Evolutionary conservation across 2,113 vertebrate species (phyloP).

Genomic region (Colistium nudipinnis): DNA sequence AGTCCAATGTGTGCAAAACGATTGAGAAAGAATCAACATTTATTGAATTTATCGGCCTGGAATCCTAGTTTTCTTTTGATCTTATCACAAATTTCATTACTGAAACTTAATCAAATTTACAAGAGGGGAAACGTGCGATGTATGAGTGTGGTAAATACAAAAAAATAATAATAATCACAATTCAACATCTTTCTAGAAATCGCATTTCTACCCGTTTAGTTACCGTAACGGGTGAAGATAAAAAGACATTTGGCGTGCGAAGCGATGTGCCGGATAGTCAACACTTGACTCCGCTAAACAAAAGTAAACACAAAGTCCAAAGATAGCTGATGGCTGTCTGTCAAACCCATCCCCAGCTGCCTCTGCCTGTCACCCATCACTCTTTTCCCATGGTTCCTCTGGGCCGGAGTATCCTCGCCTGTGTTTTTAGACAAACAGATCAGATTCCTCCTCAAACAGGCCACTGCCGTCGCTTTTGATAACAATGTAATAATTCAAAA

Average conservation of each 20-base stretch:
- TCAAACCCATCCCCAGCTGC: conserved; percentile 84
- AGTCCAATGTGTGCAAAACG: conserved; percentile 74
- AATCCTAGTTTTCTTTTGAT: conserved; percentile 79
- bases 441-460: conserved; percentile 98
- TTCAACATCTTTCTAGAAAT: conserved; percentile 6
- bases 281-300: conserved; percentile 48
- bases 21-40: conserved; percentile 72
- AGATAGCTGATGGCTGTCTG: conserved; percentile 88
- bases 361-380: conserved; percentile 81
- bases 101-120: conserved; percentile 64
- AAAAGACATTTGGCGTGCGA: conserved; percentile 13
- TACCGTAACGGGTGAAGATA: conserved; percentile 3
- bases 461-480: conserved; percentile 93
- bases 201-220: conserved; percentile 1
- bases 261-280: conserved; percentile 49
- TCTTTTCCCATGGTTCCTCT: conserved; percentile 89
- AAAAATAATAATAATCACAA: not conserved
- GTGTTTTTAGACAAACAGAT: conserved; percentile 99
- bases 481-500: conserved; percentile 99
- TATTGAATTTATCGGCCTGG: conserved; percentile 67
- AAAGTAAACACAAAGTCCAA: conserved; percentile 68
- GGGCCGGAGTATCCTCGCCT: conserved; percentile 77
- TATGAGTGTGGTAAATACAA: not conserved
- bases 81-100: conserved; percentile 77
- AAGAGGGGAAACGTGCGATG: conserved; percentile 42